Evolutionary conservation across 2,888 invertebrate species (phyloP).

Genomic region (Acanthosepion lycidas): DNA sequence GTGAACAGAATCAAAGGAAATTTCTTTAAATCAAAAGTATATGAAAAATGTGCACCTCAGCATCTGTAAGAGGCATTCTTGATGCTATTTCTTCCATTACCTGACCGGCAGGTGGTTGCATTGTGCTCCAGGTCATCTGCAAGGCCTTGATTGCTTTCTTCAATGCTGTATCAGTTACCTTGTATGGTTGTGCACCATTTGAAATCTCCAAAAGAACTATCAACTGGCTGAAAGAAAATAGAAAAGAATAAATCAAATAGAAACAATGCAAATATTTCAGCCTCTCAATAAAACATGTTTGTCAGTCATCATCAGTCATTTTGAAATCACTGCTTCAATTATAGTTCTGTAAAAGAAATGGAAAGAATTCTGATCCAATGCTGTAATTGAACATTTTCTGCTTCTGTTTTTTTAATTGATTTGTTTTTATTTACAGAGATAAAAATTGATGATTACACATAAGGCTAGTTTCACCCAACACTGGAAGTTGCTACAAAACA

Average conservation of each 20-base stretch:
- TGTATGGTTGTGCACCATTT: slow-evolving; percentile 48
- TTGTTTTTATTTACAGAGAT: too few species aligned
- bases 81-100: slow-evolving; percentile 13
- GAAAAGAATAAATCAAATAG: not conserved
- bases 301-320: too few species aligned
- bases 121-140: slow-evolving; percentile 64
- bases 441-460: too few species aligned
- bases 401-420: too few species aligned
- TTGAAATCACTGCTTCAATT: too few species aligned
- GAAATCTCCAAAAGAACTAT: slow-evolving; percentile 66
- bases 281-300: too few species aligned
- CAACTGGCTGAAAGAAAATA: slow-evolving; percentile 60
- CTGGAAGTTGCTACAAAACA: too few species aligned
- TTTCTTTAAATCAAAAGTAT: not conserved
- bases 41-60: slow-evolving; percentile 58
- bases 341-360: too few species aligned
- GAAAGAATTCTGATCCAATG: too few species aligned
- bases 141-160: slow-evolving; percentile 60
- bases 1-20: not conserved
- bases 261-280: too few species aligned
- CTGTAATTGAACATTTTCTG: too few species aligned
- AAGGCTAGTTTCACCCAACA: too few species aligned
- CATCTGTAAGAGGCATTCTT: slow-evolving; percentile 65
- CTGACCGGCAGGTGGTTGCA: slow-evolving; percentile 53
- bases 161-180: slow-evolving; percentile 55